Percentiles rank a stretch among this genome's conserved stretches.
Evolutionary conservation across 2,113 vertebrate species (phyloP).

Genomic region (Myocastor coypus): DNA sequence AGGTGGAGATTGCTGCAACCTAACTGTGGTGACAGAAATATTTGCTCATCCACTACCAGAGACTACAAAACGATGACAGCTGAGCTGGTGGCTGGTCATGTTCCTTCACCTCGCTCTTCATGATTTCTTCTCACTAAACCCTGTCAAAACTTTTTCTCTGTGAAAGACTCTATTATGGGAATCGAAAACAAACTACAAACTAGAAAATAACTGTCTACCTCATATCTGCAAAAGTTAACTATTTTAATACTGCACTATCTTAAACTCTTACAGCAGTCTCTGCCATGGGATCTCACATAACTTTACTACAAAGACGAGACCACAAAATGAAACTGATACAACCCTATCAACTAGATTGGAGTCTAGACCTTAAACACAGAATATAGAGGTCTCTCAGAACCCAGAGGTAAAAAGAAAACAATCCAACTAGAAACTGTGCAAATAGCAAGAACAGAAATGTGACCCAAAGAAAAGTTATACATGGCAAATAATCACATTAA

Average conservation of each 20-base stretch:
- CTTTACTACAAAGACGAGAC: not conserved
- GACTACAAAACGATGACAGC: not conserved
- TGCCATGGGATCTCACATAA: not conserved
- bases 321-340: not conserved
- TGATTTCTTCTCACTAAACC: not conserved
- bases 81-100: not conserved
- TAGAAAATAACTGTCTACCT: not conserved
- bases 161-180: not conserved
- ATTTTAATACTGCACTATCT: not conserved
- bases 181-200: not conserved
- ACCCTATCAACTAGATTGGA: not conserved
- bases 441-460: not conserved
- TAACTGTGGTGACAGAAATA: not conserved
- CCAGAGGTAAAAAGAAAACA: not conserved
- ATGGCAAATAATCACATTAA: not conserved
- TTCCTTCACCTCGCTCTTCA: not conserved
- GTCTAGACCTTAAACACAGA: not conserved
- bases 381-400: not conserved
- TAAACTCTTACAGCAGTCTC: not conserved
- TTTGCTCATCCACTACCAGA: not conserved
- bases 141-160: not conserved
- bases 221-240: not conserved
- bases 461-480: not conserved
- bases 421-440: not conserved
- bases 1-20: not conserved